These are phyloP conservation scores for Otus sunia DNA, from an alignment of 2,113 vertebrate species.

Conservation along the genomic window DNA sequence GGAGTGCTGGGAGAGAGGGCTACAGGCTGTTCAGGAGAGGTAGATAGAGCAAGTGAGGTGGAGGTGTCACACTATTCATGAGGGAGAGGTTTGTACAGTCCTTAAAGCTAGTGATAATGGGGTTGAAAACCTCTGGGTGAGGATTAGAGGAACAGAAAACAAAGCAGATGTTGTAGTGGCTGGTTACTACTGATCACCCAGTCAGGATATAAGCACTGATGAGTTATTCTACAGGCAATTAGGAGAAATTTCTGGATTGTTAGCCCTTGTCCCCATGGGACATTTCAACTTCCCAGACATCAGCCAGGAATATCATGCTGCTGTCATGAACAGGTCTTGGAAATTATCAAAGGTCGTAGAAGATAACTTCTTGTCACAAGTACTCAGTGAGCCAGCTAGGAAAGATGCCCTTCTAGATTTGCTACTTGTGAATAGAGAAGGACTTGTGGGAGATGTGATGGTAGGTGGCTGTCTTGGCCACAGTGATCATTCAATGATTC, in stretches of 20 bases:
- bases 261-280: not conserved
- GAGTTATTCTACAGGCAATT: not conserved
- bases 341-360: too few relatives aligned
- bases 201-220: not conserved
- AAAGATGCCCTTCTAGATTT: too few relatives aligned
- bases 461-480: too few relatives aligned
- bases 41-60: not conserved
- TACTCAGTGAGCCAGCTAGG: too few relatives aligned
- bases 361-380: too few relatives aligned
- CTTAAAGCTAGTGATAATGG: not conserved
- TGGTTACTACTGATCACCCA: not conserved
- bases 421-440: too few relatives aligned
- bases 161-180: not conserved
- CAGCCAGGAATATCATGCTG: too few relatives aligned
- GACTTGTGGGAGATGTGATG: too few relatives aligned
- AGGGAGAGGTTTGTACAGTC: not conserved
- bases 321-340: too few relatives aligned
- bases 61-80: not conserved
- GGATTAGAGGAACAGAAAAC: not conserved
- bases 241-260: not conserved
- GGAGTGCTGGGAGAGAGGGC: not conserved
- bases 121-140: not conserved
- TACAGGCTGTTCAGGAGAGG: not conserved
- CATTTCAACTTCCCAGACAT: too few relatives aligned
- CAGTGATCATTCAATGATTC: too few relatives aligned